Evolutionary conservation across 1,140 invertebrate species (phyloP).

Genomic region (Drosophila repletoides): DNA sequence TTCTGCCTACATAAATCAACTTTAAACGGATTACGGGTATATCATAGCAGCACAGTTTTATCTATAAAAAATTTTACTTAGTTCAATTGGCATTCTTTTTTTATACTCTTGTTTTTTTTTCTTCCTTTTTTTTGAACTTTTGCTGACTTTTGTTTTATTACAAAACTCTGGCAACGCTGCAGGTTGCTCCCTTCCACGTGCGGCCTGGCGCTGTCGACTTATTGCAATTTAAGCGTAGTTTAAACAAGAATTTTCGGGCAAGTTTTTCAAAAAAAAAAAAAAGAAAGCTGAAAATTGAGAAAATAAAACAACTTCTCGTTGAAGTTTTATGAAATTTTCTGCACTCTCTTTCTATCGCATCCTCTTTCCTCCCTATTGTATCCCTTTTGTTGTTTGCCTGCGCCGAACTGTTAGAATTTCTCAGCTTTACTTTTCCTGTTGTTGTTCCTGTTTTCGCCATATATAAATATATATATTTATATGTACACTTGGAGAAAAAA

Average conservation of each 20-base stretch:
- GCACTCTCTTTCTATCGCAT: constrained; percentile 9
- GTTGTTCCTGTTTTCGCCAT: constrained; percentile 13
- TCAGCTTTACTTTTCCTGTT: constrained; percentile 47
- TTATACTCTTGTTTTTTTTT: constrained; percentile 36
- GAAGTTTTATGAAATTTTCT: constrained; percentile 76
- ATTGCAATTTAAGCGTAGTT: constrained; percentile 78
- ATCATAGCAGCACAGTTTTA: not conserved
- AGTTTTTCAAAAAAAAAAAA: constrained; percentile 45
- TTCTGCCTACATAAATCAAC: too few relatives aligned
- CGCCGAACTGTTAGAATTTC: constrained; percentile 51
- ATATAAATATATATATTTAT: not conserved
- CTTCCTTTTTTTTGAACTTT: constrained; percentile 22
- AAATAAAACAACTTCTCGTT: constrained; percentile 49
- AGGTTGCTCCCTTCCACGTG: constrained; percentile 4
- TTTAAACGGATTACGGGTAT: too few relatives aligned
- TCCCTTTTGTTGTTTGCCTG: constrained; percentile 27
- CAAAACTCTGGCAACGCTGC: constrained; percentile 39
- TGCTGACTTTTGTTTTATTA: constrained; percentile 65
- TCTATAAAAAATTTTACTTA: not conserved
- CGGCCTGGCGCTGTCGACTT: constrained; percentile 28
- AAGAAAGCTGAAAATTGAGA: constrained; percentile 26
- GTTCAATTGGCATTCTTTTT: constrained; percentile 45
- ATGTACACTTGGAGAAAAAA: too few relatives aligned
- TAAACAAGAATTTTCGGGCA: constrained; percentile 73
- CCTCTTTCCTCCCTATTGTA: not conserved